These are phyloP conservation scores for Mimas tiliae DNA, from an alignment of 2,888 invertebrate genomes.

Conservation along the genomic window DNA sequence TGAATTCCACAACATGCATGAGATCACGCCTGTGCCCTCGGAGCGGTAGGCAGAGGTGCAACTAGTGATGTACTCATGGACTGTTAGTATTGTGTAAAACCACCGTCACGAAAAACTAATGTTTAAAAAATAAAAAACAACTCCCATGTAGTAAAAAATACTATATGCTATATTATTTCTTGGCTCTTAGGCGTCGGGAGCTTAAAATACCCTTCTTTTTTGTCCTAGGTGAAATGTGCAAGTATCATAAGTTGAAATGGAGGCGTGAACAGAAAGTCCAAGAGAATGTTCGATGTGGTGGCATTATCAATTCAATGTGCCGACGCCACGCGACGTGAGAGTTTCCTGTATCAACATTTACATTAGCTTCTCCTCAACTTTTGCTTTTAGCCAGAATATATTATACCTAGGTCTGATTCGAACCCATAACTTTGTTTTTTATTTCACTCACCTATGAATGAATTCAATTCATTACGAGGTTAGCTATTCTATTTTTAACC, in stretches of 20 bases:
- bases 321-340: slow-evolving; percentile 46
- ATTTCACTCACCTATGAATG: slow-evolving; percentile 33
- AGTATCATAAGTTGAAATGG: slow-evolving; percentile 9
- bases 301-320: slow-evolving; percentile 61
- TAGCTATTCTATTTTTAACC: neutral
- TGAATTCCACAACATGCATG: neutral
- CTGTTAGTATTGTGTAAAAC: too few relatives aligned
- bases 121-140: too few relatives aligned
- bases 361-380: slow-evolving; percentile 58
- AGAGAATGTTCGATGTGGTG: slow-evolving; percentile 10
- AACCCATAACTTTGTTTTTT: slow-evolving; percentile 28
- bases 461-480: slow-evolving; percentile 23
- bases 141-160: too few relatives aligned
- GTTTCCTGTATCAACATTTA: slow-evolving; percentile 62
- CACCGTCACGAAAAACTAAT: too few relatives aligned
- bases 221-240: neutral
- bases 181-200: too few relatives aligned
- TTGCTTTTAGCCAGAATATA: slow-evolving; percentile 48
- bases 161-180: too few relatives aligned
- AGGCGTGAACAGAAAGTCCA: slow-evolving; percentile 4
- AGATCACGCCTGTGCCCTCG: too few relatives aligned
- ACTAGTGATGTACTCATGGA: too few relatives aligned
- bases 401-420: slow-evolving; percentile 25
- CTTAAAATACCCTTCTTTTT: neutral
- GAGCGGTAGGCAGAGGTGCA: too few relatives aligned